phyloP scores from a whole-genome alignment of 1,140 invertebrate species.

The Protaetia brevitarsis region DNA sequence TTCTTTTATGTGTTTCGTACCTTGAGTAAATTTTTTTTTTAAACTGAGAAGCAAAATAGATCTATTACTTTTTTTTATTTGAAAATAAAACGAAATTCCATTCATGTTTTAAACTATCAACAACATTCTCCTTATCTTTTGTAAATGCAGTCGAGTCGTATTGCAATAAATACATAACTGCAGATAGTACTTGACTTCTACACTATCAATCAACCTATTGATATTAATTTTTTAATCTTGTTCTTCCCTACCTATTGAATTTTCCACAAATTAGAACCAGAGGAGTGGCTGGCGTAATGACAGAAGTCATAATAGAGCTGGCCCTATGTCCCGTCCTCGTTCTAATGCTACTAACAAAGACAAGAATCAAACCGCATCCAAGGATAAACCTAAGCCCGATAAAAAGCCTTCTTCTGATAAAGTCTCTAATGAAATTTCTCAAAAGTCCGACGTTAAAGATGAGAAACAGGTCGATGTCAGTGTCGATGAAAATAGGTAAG shows the following conservation, averaged over 20 bases:
- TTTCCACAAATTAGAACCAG: constrained; percentile 29
- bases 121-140: constrained; percentile 1
- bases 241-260: constrained; percentile 30
- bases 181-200: background rate
- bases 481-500: constrained; percentile 30
- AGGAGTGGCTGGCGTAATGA: constrained; percentile 32
- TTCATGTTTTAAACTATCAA: background rate
- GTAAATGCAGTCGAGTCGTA: background rate
- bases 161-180: background rate
- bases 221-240: constrained; percentile 18
- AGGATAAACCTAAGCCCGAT: constrained; percentile 28
- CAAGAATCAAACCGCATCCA: constrained; percentile 25
- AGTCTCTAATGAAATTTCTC: constrained; percentile 17
- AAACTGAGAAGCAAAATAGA: constrained; percentile 20
- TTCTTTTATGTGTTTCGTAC: too few species aligned
- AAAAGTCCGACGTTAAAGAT: constrained; percentile 12
- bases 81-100: too few species aligned
- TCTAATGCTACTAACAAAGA: constrained; percentile 29
- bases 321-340: constrained; percentile 28
- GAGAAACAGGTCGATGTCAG: constrained; percentile 25
- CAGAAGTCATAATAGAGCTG: constrained; percentile 28
- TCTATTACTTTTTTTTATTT: constrained; percentile 14
- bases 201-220: background rate
- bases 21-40: too few species aligned
- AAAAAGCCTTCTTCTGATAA: constrained; percentile 29